Evolutionary conservation across 1,140 invertebrate species (phyloP), one percentile per base, ranked within the genome.

Genomic region (Teleopsis dalmanni): DNA sequence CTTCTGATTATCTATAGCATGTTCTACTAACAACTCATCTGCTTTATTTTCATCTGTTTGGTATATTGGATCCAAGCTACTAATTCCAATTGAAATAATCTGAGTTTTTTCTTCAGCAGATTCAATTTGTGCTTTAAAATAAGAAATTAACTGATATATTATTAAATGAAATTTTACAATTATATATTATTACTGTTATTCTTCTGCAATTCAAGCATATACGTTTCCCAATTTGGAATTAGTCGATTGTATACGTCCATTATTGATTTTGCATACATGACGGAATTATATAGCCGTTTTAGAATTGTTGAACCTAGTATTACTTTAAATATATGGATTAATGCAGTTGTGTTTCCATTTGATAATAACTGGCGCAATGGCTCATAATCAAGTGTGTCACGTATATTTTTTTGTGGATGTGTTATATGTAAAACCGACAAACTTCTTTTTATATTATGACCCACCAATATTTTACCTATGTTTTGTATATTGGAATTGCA

Each of bases 391-490:
- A 88, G 82, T 1, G 94, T 96, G 55, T 97, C 94, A 33, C 94
- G 75, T 18, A 87, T 85, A 42, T 75, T 72, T 40, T 73, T 74
- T 43, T 77, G 80, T 0, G 91, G 91, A 75, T 96, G 94, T 35
- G 80, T 81, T 9, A 96, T 69, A 52, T 81, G 85, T 2, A 97
- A 68, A 1, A 94, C 91, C 52, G 78, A 76, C 3, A 97, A 74
- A 73, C 97, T 94, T 71, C 95, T 84, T 38, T 85, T 80, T 4
- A 98, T 54, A 0, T 87, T 86, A 73, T 98, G 94, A 0, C 94
- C 94, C 18, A 97, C 82, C 0, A 98, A 62, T 46, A 90, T 80
- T 52, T 80, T 76, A 1, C 81, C 84, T n/a, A n/a, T 50, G 11
- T 4, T 42, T 16, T 19, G 36, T 21, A 6, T 10, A 3, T n/a